Base-by-base conservation (phyloP, 37 sponge, comb jelly and placozoan genomes). In the Bolinopsis microptera region DNA sequence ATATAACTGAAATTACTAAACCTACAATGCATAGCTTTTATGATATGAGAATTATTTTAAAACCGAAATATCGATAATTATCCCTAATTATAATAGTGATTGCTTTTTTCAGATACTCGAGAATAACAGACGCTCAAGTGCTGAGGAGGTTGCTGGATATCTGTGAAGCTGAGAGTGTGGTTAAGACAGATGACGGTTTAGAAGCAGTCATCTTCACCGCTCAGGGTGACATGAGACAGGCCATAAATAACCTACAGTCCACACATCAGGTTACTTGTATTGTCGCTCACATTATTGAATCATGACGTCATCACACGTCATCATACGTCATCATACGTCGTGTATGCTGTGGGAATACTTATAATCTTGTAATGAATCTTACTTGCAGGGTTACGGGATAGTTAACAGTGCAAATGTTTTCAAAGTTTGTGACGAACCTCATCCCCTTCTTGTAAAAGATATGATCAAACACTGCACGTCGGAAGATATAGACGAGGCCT, bases 401-500 rank as follows among this genome's bases (percentile, higher is more conserved):
- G 96, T 99, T 39, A 99, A 95, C 93, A 83, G 97, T 27, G 96
- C 95, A 38, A 97, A 99, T 83, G 99, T 99, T 18, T 99, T 99
- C 95, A 99, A 99, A 95, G 98, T 98, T 5, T 99, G 99, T 95
- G 99, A 99, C 92, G 99, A 99, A 92, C 99, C 99, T 0, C 99
- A 99, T 92, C 99, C 99, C 34, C 94, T 99, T 38, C 94, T 99
- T 38, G 95, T 99, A 69, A 97, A 96, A 77, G 94, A 97, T 76
- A 99, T 99, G 99, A 68, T 99, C 41, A 61, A 36, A 0, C 94
- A 95, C 76, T 99, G 98, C 94, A 76, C 70, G 9, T 76, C 95
- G 36, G 83, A 93, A 22, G 93, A 95, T 8, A 95, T 99, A 0
- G 96, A 97, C 26, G 94, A 93, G 21, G 99, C 98, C 0, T 97